Percentiles rank a stretch among this genome's conserved stretches.
These are phyloP conservation scores for Schlechtendalia chinensis DNA, from an alignment of 1,140 invertebrate genomes.

Conservation along the genomic window DNA sequence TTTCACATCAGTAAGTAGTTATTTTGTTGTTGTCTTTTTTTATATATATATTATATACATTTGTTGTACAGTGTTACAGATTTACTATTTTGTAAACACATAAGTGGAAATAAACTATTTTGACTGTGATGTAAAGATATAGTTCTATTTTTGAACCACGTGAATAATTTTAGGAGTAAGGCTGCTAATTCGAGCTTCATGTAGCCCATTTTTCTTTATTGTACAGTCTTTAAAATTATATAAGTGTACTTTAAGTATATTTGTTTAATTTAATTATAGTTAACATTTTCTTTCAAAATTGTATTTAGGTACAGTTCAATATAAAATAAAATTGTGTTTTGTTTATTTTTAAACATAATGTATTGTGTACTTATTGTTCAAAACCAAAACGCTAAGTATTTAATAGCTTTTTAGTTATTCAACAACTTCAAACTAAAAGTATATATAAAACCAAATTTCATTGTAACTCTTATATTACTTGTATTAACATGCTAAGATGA, in stretches of 20 bases:
- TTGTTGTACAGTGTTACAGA: constrained; percentile 45
- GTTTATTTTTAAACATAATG: constrained; percentile 37
- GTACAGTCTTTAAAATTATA: constrained; percentile 35
- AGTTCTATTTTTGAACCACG: constrained; percentile 31
- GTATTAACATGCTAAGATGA: too few relatives aligned
- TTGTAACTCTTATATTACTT: too few relatives aligned
- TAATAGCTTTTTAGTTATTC: too few relatives aligned
- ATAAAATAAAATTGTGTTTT: constrained; percentile 45
- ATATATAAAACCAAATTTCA: too few relatives aligned
- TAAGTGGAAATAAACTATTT: constrained; percentile 48
- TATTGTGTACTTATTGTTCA: neutral
- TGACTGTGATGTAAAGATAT: constrained; percentile 44
- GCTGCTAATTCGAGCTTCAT: constrained; percentile 46
- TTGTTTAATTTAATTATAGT: constrained; percentile 6
- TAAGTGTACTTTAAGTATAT: constrained; percentile 34
- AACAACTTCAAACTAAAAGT: too few relatives aligned
- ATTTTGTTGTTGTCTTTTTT: constrained; percentile 41
- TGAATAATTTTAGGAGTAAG: constrained; percentile 47
- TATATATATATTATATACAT: constrained; percentile 41
- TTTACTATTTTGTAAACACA: constrained; percentile 35
- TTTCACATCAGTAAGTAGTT: constrained; percentile 17
- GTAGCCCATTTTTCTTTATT: constrained; percentile 45
- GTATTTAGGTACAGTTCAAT: constrained; percentile 15
- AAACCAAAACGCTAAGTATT: neutral
- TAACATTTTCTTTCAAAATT: constrained; percentile 29